Evolutionary conservation across 2,888 invertebrate genomes (phyloP).

Genomic region (Spodoptera picta): DNA sequence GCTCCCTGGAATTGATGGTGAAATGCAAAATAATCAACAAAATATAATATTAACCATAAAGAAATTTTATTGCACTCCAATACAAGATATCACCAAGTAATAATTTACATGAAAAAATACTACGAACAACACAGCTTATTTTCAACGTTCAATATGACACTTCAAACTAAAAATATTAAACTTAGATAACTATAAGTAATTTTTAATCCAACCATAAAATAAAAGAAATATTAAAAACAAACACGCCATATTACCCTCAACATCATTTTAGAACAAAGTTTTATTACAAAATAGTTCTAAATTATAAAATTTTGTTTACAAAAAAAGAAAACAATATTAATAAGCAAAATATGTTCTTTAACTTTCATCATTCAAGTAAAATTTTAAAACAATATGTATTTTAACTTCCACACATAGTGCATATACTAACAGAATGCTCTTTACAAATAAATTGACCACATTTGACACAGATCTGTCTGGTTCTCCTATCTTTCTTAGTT

Average conservation of each 20-base stretch:
- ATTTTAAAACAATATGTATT: slow-evolving; percentile 4
- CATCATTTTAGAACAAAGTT: too few species aligned
- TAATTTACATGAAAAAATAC: not conserved
- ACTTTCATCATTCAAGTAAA: slow-evolving; percentile 7
- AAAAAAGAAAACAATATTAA: too few species aligned
- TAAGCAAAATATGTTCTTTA: too few species aligned
- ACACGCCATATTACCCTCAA: too few species aligned
- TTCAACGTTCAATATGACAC: slow-evolving; percentile 41
- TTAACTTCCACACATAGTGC: slow-evolving; percentile 68
- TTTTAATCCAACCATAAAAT: too few species aligned
- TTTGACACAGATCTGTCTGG: slow-evolving; percentile 74
- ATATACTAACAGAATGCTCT: slow-evolving; percentile 76
- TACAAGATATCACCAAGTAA: not conserved
- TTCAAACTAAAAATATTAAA: slow-evolving; percentile 20
- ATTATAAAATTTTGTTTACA: too few species aligned
- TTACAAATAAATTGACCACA: slow-evolving; percentile 78
- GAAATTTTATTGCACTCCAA: not conserved
- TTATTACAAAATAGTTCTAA: too few species aligned
- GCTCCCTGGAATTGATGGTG: slow-evolving; percentile 73
- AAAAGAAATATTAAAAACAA: too few species aligned
- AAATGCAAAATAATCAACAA: slow-evolving; percentile 11
- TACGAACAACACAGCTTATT: not conserved
- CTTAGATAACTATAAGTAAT: too few species aligned
- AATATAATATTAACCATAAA: not conserved
- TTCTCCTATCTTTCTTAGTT: slow-evolving; percentile 76